Base-by-base conservation (phyloP, 2,797 vertebrate genomes). In the Oreochromis mossambicus region DNA sequence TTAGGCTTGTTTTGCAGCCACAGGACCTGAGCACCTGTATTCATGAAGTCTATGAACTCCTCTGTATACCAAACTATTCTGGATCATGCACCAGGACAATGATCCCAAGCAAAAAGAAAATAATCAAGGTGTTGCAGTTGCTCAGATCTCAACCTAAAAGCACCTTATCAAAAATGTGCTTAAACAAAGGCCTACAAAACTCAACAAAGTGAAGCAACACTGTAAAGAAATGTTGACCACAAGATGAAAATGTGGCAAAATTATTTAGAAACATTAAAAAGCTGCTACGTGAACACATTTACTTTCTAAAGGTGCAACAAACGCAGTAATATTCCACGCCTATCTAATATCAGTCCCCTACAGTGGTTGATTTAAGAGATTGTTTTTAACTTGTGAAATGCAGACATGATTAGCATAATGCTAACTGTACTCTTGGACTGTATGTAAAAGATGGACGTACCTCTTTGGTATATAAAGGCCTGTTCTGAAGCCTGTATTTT, bases 141-240 rank as follows among this genome's bases (percentile, higher is more conserved):
- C 36, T 24, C 63, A 24, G 3, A 21, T 36, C 36, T 68, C n/a
- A 41, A 41, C 5, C 7, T 9, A n/a, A 66, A 66, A 41, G n/a
- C 11, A 66, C 36, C n/a, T 66, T 21, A 66, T 13, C 34, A 41
- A 36, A 66, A 41, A 12, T 66, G 7, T 66, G 61, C 61, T 38
- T 41, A 66, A 24, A 24, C 36, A 68, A 9, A 68, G n/a, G n/a
- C 38, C n/a, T 41, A 24, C 13, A 24, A 68, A 43, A 24, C 13
- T 68, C 0, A 24, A 43, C 5, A 0, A 1, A 24, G 3, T 0
- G 21, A 68, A 68, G n/a, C 63, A 43, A 61, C 32, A 36, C 56
- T n/a, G 56, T n/a, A 61, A 36, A 36, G 2, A 36, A 5, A 61
- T 1, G 17, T 61, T 11, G 56, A 61, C 32, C 17, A 61, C 56